Evolutionary conservation across 1,140 invertebrate species (phyloP).

Genomic region (Drosophila leontia): DNA sequence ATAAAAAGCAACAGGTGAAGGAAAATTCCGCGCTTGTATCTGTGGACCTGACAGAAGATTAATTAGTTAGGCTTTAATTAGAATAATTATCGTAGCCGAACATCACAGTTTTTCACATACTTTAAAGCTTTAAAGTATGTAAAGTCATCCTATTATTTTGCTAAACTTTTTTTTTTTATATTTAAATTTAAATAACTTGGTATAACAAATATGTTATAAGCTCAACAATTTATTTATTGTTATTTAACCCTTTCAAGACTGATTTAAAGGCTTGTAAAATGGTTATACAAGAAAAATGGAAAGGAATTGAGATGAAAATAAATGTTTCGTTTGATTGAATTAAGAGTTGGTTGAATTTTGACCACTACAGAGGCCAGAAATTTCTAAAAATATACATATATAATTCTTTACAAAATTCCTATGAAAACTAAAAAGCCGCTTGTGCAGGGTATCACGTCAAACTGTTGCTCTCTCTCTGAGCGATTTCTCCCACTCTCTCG

Average conservation of each 20-base stretch:
- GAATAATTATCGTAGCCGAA: neutral
- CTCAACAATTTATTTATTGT: neutral
- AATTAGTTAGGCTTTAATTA: neutral
- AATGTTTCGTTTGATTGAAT: neutral
- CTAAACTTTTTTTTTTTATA: neutral
- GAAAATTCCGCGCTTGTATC: constrained; percentile 4
- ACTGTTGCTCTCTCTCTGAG: constrained; percentile 36
- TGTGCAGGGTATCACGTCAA: constrained; percentile 6
- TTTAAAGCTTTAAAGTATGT: too few relatives aligned
- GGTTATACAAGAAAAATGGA: neutral
- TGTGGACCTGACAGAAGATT: constrained; percentile 68
- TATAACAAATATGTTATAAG: neutral
- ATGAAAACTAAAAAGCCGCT: neutral
- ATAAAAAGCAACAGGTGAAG: constrained; percentile 6
- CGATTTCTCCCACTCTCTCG: constrained; percentile 37
- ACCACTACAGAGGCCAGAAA: too few relatives aligned
- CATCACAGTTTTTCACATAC: neutral
- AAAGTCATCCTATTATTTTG: neutral
- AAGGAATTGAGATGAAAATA: neutral
- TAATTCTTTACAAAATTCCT: neutral
- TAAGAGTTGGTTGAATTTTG: too few relatives aligned
- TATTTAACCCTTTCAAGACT: neutral
- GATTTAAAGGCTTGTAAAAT: neutral
- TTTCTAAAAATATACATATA: neutral
- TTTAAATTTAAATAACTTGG: too few relatives aligned